Conservation (phyloP, 2,113 vertebrate genomes). For the Neotragus pygmaeus region DNA sequence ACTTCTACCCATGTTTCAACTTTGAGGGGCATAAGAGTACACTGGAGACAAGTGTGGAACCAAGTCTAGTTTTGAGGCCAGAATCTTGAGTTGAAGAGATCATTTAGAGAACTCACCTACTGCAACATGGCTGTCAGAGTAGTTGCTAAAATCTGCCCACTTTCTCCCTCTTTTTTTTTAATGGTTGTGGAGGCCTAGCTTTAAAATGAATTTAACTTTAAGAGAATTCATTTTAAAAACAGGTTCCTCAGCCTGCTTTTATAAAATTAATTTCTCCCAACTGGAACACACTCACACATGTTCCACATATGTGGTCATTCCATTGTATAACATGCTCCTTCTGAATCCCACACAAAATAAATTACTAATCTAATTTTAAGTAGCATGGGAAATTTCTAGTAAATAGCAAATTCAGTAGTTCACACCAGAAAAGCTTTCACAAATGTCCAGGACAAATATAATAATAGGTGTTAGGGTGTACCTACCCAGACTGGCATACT, state of each 20-base stretch:
- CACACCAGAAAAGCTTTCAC: background rate
- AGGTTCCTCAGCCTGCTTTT: constrained; percentile 4
- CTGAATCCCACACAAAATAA: background rate
- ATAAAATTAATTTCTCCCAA: constrained; percentile 41
- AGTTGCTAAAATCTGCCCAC: background rate
- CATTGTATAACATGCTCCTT: background rate
- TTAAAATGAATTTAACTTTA: constrained; percentile 42
- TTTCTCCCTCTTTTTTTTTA: background rate
- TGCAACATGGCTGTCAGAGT: background rate
- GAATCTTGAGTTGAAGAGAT: background rate
- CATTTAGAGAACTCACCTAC: background rate
- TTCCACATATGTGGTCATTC: constrained; percentile 12
- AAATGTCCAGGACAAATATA: background rate
- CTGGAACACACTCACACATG: background rate
- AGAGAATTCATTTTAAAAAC: constrained; percentile 37
- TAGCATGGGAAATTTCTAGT: constrained; percentile 1
- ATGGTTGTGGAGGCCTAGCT: background rate
- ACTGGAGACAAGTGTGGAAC: background rate
- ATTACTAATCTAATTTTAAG: constrained; percentile 34
- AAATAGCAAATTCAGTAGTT: constrained; percentile 34
- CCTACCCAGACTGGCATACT: too few species aligned
- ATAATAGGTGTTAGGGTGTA: background rate
- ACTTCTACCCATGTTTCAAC: constrained; percentile 8
- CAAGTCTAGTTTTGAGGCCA: background rate
- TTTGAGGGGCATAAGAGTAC: background rate